Base-by-base conservation (phyloP, 2,797 vertebrate genomes). In the Taeniopygia guttata region DNA sequence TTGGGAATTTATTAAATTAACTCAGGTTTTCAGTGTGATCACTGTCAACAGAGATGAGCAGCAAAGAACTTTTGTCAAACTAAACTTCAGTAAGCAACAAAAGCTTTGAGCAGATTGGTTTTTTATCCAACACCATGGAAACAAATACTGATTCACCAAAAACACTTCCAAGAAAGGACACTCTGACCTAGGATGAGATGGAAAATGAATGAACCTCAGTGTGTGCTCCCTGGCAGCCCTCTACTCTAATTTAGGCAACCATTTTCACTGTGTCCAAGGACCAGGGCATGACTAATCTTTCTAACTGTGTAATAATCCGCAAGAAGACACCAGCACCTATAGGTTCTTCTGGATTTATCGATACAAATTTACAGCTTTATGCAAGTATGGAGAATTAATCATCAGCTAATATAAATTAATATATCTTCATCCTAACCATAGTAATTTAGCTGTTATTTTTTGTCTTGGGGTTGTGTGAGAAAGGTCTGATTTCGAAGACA, bases 1-100 rank as follows among this genome's bases (percentile, higher is more conserved):
- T 20, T 79, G 32, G 63, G 70, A 95, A 72, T 90, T 91, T 90
- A 73, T 27, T 62, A 95, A 93, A 87, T 89, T 55, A 91, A 79
- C 83, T 91, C 85, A 60, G 60, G 38, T 96, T 96, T 96, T 90
- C 75, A 72, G n/a, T 79, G 54, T 62, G 59, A 94, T 78, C 58
- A 67, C 77, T 27, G 10, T 78, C 78, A 82, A 70, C 62, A 92
- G 80, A 84, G 73, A 67, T 32, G 75, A 93, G 30, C 90, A 78
- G 66, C 52, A 32, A 55, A 92, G 62, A 87, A 93, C 56, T 89
- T 95, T 12, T 74, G 87, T 88, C 80, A 83, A 80, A 84, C 80
- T 90, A 78, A 96, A 48, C 75, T 90, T 88, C 51, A 16, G 72
- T 69, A 94, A 94, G 87, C 76, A 93, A 54, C 45, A 70, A 75